Evolutionary conservation across 1,140 invertebrate species (phyloP), one percentile per base, ranked within the genome.

Genomic region (Agrypnia vestita): DNA sequence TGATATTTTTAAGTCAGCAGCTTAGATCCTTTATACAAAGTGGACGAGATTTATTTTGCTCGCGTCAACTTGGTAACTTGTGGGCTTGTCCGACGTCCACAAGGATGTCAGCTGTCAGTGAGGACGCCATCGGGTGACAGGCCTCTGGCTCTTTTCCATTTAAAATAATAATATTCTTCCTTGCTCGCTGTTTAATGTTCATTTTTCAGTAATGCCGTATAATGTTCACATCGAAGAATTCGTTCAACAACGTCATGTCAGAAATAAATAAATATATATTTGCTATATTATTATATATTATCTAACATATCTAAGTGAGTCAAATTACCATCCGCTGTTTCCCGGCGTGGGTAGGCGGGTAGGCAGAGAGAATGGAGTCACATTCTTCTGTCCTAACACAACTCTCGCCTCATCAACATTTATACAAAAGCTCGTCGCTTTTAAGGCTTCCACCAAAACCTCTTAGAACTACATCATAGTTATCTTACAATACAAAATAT

Each of bases 81-180:
- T 17, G 15, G 12, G 43, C 43, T 67, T n/a, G 43, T 35, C 15
- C n/a, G 35, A 12, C 25, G 35, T 46, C 35, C 43, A 11, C 35
- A 44, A 43, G 13, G 12, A 67, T 44, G 62, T 67, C 43, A 46
- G 62, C 17, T 67, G 25, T 67, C n/a, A 44, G 62, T 25, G 12
- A 62, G 43, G 43, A 67, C 17, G 8, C 43, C 35, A 67, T 67
- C 35, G 44, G 43, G 62, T 67, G 62, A 67, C 35, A 13, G 55
- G 17, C 15, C 25, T 35, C 25, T 35, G 25, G 25, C 25, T 35
- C 25, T 35, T 35, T 56, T 56, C 53, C n/a, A 17, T 56, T 15
- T 15, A 17, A 56, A 56, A 15, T 15, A 56, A 56, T n/a, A 56
- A 13, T 15, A 17, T 15, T 17, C 12, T 56, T 56, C n/a, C n/a